Base-by-base conservation (phyloP, 2,888 invertebrate genomes). In the Rhagonycha fulva region DNA sequence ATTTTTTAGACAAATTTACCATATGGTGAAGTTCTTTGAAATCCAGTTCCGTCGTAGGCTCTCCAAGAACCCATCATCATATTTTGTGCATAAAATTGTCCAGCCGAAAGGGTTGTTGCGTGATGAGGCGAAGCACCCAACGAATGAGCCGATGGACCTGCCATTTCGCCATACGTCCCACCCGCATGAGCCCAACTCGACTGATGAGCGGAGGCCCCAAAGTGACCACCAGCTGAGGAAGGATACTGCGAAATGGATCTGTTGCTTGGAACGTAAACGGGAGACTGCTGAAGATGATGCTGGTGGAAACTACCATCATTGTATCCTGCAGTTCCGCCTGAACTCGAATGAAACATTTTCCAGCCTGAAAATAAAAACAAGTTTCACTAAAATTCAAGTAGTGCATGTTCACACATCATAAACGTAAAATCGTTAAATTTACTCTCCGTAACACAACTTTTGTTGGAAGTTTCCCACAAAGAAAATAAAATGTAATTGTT, bases 1-100 rank as follows among this genome's bases (percentile, higher is more conserved):
- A 47, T 68, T 24, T 68, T 68, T 32, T 30, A 24, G n/a, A 30
- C 14, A 11, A 68, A 82, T 86, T 86, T 85, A 93, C 95, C 95
- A 85, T 95, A 95, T 0, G 95, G 94, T 1, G 95, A 94, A 19
- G 94, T 93, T 71, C 95, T 91, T 86, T 95, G 95, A 86, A 95
- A 94, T n/a, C 94, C 93, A 1, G 89, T 84, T 14, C 91, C 90
- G 85, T 95, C 95, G 89, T 95, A 95, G 14, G 91, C 89, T 82
- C 94, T 91, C 92, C 95, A 94, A 28, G 91, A 91, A 71, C 91
- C 89, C 92, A 93, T 93, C 84, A 94, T 93, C 86, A 94, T 92
- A 88, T 95, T 95, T 87, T 95, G 95, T 14, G 93, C 92, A 87
- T 95, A 95, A 83, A 95, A 94, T 79, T 93, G 94, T 71, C 89